Evolutionary conservation across 2,113 vertebrate species (phyloP), one percentile per base, ranked within the genome.

Genomic region (Osmerus eperlanus): DNA sequence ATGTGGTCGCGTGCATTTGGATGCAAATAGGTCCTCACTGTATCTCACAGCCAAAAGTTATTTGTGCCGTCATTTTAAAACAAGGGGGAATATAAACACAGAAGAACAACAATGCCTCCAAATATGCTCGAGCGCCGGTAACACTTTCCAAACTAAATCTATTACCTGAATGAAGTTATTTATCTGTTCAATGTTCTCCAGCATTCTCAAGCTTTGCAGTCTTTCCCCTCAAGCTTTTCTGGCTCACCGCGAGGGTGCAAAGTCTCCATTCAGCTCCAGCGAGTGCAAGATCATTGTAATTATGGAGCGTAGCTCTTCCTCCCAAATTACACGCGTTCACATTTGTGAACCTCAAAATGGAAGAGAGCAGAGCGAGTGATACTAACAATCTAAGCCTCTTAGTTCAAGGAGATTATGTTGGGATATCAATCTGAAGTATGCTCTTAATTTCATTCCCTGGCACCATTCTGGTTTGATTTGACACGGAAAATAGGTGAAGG

Each of bases 231-330:
- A 51, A 73, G 65, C 73, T 71, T 68, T 32, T 8, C 61, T 16
- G 73, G 67, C 79, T 72, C 66, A 65, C 64, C 67, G 67, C 54
- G 72, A 23, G 25, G 75, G 63, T 78, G 87, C 68, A 78, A 68
- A 75, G 75, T 80, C 71, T 69, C 72, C 62, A 67, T 77, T 78
- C 74, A 78, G 63, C 72, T 75, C 1, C 73, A 65, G 76, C 32
- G 61, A 83, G 75, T 67, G 76, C 68, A 71, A 75, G 82, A 84
- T 85, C 86, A 83, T 87, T 86, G 78, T 89, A 87, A 88, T 89
- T 89, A 88, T 75, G 85, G 72, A 83, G 82, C 81, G 83, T 80
- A 84, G 73, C 76, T 87, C 75, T 80, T 64, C 81, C 67, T 69
- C 68, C 71, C 58, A 89, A 89, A 89, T 85, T 77, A 84, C 65